Percentiles rank a stretch among this genome's conserved stretches.
These are phyloP conservation scores for Sebastiscus albofasciatus DNA, from an alignment of 2,797 vertebrate genomes.

Conservation along the genomic window DNA sequence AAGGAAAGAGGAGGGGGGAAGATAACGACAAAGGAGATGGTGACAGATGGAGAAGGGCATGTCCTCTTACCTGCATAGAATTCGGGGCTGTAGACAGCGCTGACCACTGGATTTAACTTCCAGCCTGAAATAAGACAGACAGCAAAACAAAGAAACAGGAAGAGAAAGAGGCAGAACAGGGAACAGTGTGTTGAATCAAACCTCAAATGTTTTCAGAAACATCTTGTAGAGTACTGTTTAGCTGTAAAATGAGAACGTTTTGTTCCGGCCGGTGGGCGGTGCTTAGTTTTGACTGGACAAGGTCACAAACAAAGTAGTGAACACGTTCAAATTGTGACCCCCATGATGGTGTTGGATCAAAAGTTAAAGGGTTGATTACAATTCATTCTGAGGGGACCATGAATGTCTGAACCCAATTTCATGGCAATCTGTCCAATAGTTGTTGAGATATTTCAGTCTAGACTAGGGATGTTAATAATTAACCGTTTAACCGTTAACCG, in stretches of 20 bases:
- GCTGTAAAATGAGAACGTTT: neutral
- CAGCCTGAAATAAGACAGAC: conserved; percentile 83
- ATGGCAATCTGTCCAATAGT: neutral
- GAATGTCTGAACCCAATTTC: neutral
- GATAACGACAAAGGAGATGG: conserved; percentile 32
- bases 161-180: neutral
- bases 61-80: conserved; percentile 95
- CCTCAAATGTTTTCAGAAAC: no score
- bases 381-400: neutral
- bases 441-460: neutral
- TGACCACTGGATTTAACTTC: conserved; percentile 98
- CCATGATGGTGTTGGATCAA: neutral
- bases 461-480: no score
- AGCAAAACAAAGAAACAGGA: neutral
- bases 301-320: neutral
- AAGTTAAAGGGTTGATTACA: neutral
- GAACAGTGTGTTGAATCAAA: neutral
- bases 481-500: no score
- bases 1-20: conserved; percentile 30
- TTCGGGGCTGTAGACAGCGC: conserved; percentile 97
- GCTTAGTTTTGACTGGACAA: no score
- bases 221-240: no score
- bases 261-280: neutral
- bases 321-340: neutral
- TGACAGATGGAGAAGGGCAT: conserved; percentile 39